phyloP scores from a whole-genome alignment of 2,888 invertebrate species.

The Pyrochroa serraticornis region DNA sequence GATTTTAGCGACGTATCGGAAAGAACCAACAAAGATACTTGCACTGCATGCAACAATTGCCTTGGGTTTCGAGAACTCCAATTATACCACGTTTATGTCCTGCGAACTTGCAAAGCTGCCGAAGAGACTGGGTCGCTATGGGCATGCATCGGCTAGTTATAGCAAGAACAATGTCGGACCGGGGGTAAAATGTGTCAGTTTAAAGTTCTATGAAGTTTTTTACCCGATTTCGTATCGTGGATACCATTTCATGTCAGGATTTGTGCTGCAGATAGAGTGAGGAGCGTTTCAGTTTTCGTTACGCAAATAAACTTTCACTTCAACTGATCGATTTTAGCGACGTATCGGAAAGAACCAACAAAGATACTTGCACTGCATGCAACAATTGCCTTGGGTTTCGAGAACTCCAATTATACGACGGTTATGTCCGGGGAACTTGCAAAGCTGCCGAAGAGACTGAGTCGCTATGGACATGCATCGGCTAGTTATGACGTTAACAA shows the following conservation, averaged over 20 bases:
- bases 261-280: too few species aligned
- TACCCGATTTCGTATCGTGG: too few species aligned
- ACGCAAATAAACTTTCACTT: too few species aligned
- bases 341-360: too few species aligned
- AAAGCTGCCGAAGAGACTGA: background rate
- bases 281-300: too few species aligned
- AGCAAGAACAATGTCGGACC: background rate
- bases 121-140: constrained; percentile 10
- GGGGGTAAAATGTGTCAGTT: constrained; percentile 44
- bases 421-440: background rate
- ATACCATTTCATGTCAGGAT: too few species aligned
- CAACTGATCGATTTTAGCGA: too few species aligned
- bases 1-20: too few species aligned
- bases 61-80: background rate
- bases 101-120: background rate
- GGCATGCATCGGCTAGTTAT: background rate
- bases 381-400: too few species aligned
- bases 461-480: constrained; percentile 4
- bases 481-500: background rate
- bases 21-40: too few species aligned
- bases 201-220: constrained; percentile 50
- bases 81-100: background rate
- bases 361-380: too few species aligned
- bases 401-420: background rate
- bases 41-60: too few species aligned